Conservation (phyloP, 2,888 invertebrate genomes). For the Suillia variegata region DNA sequence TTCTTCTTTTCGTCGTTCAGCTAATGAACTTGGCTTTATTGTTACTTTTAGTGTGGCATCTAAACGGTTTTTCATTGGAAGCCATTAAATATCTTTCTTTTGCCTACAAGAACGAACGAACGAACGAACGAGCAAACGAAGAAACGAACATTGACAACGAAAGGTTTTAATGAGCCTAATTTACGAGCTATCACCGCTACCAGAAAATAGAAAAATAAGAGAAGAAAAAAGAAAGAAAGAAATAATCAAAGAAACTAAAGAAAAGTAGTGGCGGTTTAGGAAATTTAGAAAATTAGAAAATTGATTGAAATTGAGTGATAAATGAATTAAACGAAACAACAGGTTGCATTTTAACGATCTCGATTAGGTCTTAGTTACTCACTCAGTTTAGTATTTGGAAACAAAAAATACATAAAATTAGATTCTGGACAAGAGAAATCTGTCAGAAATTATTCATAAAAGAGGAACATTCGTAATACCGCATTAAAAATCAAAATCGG, state of each 20-base stretch:
- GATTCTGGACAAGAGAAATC: no score
- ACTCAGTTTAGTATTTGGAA: no score
- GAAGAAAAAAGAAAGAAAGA: not conserved
- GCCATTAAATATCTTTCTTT: no score
- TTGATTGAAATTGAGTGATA: not conserved
- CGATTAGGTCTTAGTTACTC: not conserved
- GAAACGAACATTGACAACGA: not conserved
- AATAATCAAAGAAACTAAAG: not conserved
- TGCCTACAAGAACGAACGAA: no score
- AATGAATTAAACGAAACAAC: not conserved
- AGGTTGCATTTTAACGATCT: not conserved
- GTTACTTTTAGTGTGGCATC: not conserved
- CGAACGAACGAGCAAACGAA: not conserved
- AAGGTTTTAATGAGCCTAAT: not conserved
- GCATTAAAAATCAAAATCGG: no score
- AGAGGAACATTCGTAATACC: no score
- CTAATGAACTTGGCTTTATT: not conserved
- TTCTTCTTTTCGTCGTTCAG: not conserved
- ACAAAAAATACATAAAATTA: no score
- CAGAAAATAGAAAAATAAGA: not conserved
- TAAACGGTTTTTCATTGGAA: conserved; percentile 4
- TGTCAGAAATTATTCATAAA: no score
- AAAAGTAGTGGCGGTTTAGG: not conserved
- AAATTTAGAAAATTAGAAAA: not conserved
- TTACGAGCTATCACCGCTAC: not conserved